A percentile compares a stretch with the other conserved stretches of the same genome.
phyloP scores from a whole-genome alignment of 2,113 vertebrate genomes.

The Myrmecobius fasciatus region DNA sequence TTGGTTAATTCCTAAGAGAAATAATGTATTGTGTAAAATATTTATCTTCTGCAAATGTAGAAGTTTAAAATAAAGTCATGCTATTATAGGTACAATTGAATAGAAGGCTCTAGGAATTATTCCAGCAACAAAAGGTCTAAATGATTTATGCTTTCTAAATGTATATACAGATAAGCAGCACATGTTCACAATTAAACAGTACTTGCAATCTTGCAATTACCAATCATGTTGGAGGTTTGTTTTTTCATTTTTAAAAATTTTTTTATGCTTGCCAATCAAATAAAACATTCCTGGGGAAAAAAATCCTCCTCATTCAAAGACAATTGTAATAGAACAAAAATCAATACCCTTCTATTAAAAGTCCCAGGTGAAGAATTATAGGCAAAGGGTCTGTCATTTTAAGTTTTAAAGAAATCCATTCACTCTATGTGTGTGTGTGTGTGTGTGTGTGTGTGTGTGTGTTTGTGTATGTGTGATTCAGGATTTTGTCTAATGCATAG shows the following conservation, averaged over 20 bases:
- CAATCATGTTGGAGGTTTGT: not conserved
- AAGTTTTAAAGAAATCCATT: not conserved
- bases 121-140: slow-evolving; percentile 48
- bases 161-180: not conserved
- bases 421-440: too few relatives aligned
- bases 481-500: not conserved
- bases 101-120: slow-evolving; percentile 38
- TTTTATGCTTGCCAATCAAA: not conserved
- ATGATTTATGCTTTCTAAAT: slow-evolving; percentile 58
- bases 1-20: slow-evolving; percentile 77
- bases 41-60: slow-evolving; percentile 60
- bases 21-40: slow-evolving; percentile 55
- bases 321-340: slow-evolving; percentile 49
- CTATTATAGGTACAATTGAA: not conserved
- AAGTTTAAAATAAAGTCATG: slow-evolving; percentile 64
- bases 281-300: not conserved
- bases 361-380: not conserved
- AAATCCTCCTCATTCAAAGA: slow-evolving; percentile 21
- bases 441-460: too few relatives aligned
- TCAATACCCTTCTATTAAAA: not conserved
- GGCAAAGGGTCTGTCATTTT: not conserved
- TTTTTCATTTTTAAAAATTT: too few relatives aligned
- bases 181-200: not conserved
- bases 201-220: slow-evolving; percentile 21
- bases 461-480: not conserved